Percentiles rank a stretch among this genome's conserved stretches.
Evolutionary conservation across 1,140 invertebrate species (phyloP).

Genomic region (Camponotus floridanus): DNA sequence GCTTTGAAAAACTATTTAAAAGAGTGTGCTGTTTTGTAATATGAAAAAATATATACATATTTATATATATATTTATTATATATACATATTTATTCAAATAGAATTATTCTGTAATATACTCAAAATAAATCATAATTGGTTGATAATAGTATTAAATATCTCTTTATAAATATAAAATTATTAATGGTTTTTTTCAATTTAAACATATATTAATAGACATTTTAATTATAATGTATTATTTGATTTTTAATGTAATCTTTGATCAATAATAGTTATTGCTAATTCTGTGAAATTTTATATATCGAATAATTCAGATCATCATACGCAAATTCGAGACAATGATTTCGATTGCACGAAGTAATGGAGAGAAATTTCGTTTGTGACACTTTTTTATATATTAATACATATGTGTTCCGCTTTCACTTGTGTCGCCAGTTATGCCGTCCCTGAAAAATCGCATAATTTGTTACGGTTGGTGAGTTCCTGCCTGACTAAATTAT

Average conservation of each 20-base stretch:
- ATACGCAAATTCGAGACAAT: neutral
- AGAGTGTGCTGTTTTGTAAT: neutral
- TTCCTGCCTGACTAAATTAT: constrained; percentile 44
- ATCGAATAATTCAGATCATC: neutral
- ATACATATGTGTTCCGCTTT: constrained; percentile 55
- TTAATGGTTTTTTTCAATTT: neutral
- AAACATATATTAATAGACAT: neutral
- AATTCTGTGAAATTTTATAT: neutral
- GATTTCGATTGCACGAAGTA: neutral
- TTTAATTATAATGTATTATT: neutral
- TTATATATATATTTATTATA: neutral
- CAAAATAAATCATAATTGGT: neutral
- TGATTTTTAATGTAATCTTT: neutral
- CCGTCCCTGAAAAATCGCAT: constrained; percentile 53
- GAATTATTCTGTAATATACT: neutral
- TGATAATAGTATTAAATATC: neutral
- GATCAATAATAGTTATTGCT: neutral
- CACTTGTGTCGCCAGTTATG: constrained; percentile 33
- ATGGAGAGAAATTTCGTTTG: constrained; percentile 36
- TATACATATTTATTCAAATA: neutral
- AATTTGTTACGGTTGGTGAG: constrained; percentile 52
- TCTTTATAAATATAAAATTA: neutral
- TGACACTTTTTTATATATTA: constrained; percentile 46
- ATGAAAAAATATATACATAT: neutral
- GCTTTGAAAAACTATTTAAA: neutral